Evolutionary conservation across 2,888 invertebrate species (phyloP), one percentile per base, ranked within the genome.

Genomic region (Actias luna): DNA sequence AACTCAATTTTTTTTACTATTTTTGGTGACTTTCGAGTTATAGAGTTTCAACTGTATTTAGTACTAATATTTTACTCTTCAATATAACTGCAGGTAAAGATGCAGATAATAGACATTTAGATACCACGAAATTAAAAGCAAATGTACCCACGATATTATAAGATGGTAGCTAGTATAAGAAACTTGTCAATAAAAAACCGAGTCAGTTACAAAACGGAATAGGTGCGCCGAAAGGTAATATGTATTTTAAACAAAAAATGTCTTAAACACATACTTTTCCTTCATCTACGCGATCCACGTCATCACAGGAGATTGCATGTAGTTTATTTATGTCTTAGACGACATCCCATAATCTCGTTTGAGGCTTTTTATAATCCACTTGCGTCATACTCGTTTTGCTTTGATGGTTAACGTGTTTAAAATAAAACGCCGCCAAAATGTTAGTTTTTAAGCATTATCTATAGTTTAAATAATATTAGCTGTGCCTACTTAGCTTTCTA

Each of bases 351-450:
- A 72, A 70, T 70, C 67, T 67, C 65, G 66, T 70, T 16, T 55
- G 74, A 67, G 60, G 66, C 72, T 62, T 74, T 71, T 76, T 72
- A 70, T 75, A 71, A 70, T 71, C 69, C 60, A 27, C 66, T 69
- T 69, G 67, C 76, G 75, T 77, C 72, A 77, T 64, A 66, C 60
- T 29, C 55, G 16, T 16, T n/a, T 55, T 55, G 55, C 55, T 55
- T n/a, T 55, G 55, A 55, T 29, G 55, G 55, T 59, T 72, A 72
- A 76, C 72, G 68, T 65, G 63, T 59, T 68, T 67, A 35, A 61
- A 59, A 52, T 62, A 63, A 66, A 67, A 69, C 68, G 69, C 69
- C 70, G 29, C 29, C 29, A n/a, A 29, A 16, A 29, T n/a, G 55
- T 29, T 29, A n/a, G 14, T 29, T 29, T n/a, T 55, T 16, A n/a